Conservation (phyloP, 2,797 vertebrate species). For the Parambassis ranga region DNA sequence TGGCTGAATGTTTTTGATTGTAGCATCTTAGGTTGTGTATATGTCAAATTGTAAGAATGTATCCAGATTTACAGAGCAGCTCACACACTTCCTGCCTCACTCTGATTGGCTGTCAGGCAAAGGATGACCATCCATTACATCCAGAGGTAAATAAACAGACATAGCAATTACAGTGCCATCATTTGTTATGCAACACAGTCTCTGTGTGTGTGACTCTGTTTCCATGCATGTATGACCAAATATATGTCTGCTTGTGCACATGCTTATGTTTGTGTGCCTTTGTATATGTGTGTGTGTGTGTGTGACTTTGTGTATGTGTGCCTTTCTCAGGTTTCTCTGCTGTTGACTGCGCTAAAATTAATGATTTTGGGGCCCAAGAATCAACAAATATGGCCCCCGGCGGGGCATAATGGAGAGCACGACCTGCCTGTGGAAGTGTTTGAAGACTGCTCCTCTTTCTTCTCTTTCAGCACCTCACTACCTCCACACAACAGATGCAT, state of each 20-base stretch:
- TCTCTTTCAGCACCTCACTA: slow-evolving; percentile 77
- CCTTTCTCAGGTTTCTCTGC: slow-evolving; percentile 74
- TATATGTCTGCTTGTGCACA: slow-evolving; percentile 16
- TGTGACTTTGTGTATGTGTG: slow-evolving; percentile 30
- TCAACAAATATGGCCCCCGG: slow-evolving; percentile 77
- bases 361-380: slow-evolving; percentile 78
- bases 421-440: slow-evolving; percentile 70
- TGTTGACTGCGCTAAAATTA: slow-evolving; percentile 76
- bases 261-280: slow-evolving; percentile 10
- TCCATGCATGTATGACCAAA: slow-evolving; percentile 27
- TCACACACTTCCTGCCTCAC: slow-evolving; percentile 60
- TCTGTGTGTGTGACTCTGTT: slow-evolving; percentile 19
- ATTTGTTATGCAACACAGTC: slow-evolving; percentile 77
- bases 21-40: not conserved
- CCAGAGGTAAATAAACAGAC: slow-evolving; percentile 79
- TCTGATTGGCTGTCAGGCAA: slow-evolving; percentile 65
- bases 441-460: slow-evolving; percentile 75
- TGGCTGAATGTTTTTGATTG: not conserved
- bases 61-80: slow-evolving; percentile 32
- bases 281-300: slow-evolving; percentile 20
- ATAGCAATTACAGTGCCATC: slow-evolving; percentile 78
- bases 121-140: slow-evolving; percentile 76
- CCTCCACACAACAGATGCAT: slow-evolving; percentile 70
- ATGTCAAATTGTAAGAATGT: slow-evolving; percentile 42
- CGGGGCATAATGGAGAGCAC: slow-evolving; percentile 64